A percentile compares a stretch with the other conserved stretches of the same genome.
Conservation (phyloP, 30 jellyfish, hydroid and myxozoan genomes). For the Hydra vulgaris region DNA sequence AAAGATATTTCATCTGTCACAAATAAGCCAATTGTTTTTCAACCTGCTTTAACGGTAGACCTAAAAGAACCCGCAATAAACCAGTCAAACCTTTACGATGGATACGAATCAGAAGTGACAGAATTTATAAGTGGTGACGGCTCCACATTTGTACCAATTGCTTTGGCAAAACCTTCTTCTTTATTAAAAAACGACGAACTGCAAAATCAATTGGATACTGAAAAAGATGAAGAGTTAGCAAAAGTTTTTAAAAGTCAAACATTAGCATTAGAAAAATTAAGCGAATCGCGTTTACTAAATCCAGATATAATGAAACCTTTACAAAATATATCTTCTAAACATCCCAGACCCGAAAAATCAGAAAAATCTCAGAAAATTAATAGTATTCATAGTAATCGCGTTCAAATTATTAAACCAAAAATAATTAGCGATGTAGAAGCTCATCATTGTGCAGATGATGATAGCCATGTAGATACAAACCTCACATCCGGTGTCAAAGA, state of each 20-base stretch:
- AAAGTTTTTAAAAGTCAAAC: background rate
- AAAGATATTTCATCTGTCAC: background rate
- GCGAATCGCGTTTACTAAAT: background rate
- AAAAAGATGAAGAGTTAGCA: background rate
- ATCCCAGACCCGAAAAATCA: no score
- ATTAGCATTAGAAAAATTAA: background rate
- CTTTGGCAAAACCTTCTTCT: background rate
- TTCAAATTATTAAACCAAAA: background rate
- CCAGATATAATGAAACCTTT: background rate
- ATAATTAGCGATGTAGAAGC: constrained; percentile 1
- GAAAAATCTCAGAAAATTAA: no score
- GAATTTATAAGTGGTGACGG: background rate
- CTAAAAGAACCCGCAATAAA: background rate
- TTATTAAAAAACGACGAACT: background rate
- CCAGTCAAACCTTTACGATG: background rate
- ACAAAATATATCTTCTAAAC: background rate
- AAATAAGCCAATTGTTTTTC: background rate
- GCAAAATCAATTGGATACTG: background rate
- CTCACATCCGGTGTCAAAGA: constrained; percentile 14
- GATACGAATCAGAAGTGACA: background rate
- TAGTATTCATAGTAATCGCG: background rate
- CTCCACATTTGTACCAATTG: background rate
- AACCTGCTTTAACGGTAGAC: background rate
- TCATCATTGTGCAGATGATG: constrained; percentile 24
- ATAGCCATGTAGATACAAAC: constrained; percentile 5